These are phyloP conservation scores for Clunio marinus DNA, from an alignment of 2,888 invertebrate species.

Conservation along the genomic window DNA sequence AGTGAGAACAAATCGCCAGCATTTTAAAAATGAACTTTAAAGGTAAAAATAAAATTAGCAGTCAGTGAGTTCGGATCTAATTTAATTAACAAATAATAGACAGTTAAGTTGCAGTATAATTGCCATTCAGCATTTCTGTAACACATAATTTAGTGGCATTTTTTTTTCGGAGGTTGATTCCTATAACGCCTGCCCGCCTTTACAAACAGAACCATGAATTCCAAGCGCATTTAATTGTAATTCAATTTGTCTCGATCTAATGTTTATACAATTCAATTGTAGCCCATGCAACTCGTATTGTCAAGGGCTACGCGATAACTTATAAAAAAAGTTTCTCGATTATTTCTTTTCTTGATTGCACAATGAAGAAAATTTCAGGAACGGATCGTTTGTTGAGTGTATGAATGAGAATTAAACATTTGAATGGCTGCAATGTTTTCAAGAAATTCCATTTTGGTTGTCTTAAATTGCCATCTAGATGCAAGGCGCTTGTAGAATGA, in stretches of 20 bases:
- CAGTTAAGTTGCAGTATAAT: neutral
- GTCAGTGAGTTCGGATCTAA: slow-evolving; percentile 2
- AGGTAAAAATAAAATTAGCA: neutral
- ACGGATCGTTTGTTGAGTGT: too few relatives aligned
- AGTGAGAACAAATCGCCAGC: neutral
- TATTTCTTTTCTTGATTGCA: neutral
- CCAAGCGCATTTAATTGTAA: neutral
- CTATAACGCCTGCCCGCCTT: neutral
- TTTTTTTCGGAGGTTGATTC: neutral
- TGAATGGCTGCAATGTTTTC: neutral
- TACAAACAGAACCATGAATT: neutral
- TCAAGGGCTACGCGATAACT: slow-evolving; percentile 4
- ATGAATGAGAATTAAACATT: neutral
- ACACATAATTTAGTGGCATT: neutral
- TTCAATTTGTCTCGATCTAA: too few relatives aligned
- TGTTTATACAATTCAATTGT: neutral
- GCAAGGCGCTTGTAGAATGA: slow-evolving; percentile 2
- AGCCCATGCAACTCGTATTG: slow-evolving; percentile 3
- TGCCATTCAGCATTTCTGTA: neutral
- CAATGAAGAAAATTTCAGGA: neutral
- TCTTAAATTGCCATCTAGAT: slow-evolving; percentile 12
- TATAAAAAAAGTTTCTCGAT: neutral
- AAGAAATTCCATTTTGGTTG: neutral
- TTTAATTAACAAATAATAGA: neutral
- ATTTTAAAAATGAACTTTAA: too few relatives aligned